Percentiles rank a stretch among this genome's conserved stretches.
Evolutionary conservation across 1,140 invertebrate species (phyloP).

Genomic region (Heliothis subflexa): DNA sequence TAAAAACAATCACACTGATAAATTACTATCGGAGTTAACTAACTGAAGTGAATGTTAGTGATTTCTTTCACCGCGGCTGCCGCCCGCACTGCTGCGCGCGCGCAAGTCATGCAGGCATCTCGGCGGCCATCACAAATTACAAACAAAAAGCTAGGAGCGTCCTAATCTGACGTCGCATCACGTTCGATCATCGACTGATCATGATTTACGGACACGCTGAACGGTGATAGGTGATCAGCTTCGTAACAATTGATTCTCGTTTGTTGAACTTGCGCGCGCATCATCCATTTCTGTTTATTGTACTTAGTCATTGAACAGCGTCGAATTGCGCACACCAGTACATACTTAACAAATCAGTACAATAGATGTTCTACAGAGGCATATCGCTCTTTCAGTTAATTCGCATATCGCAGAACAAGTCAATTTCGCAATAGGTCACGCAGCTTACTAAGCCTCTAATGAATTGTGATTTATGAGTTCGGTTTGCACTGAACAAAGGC

Average conservation of each 20-base stretch:
- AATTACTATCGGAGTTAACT: constrained; percentile 62
- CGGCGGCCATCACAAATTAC: constrained; percentile 76
- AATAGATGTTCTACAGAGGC: constrained; percentile 25
- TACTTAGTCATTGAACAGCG: constrained; percentile 34
- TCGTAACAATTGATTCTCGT: constrained; percentile 74
- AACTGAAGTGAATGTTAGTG: constrained; percentile 58
- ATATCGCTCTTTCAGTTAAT: constrained; percentile 37
- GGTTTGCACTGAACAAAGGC: constrained; percentile 47
- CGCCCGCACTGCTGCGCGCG: constrained; percentile 44
- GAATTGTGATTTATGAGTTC: constrained; percentile 66
- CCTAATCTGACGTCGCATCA: constrained; percentile 82
- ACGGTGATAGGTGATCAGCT: constrained; percentile 76
- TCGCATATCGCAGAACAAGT: constrained; percentile 31
- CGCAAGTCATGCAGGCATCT: constrained; percentile 79
- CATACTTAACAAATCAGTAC: constrained; percentile 34
- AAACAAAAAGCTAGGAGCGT: constrained; percentile 81
- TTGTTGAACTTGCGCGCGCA: constrained; percentile 56
- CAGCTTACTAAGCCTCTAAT: constrained; percentile 56
- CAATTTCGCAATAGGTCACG: constrained; percentile 61
- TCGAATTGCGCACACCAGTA: constrained; percentile 19
- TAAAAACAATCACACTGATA: constrained; percentile 69
- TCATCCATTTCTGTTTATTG: constrained; percentile 41
- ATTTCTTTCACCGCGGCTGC: constrained; percentile 57
- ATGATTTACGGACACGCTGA: constrained; percentile 80
- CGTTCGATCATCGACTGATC: constrained; percentile 79